Base-by-base conservation (phyloP, 2,888 invertebrate species). In the Barypeithes pellucidus region DNA sequence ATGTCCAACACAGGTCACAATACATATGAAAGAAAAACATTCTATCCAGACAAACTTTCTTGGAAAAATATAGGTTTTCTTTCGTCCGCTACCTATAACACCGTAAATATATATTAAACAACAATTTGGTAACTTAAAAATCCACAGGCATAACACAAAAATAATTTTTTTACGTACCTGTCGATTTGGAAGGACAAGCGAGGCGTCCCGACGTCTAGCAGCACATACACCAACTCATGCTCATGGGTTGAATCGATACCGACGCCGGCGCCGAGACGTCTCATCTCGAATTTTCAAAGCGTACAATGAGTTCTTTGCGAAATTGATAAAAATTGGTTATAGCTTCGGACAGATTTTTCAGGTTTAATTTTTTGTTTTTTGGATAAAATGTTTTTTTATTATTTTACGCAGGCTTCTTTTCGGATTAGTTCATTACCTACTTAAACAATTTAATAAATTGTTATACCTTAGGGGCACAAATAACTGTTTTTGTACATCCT, bases 211-310 rank as follows among this genome's bases (percentile, higher is more conserved):
- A 79, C 80, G 78, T 79, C 77, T 79, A 77, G 78, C 80, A 77
- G 76, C 78, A 79, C 82, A 81, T 80, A 82, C 81, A 83, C 82
- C 79, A 82, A 83, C 82, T 83, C 82, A 81, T 80, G 81, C 77
- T 80, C 67, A 78, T 76, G 77, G 76, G 76, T 65, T 75, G 80
- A 85, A 85, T 85, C 85, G 82, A 85, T 85, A 85, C 79, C 77
- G 79, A 80, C 84, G 84, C 83, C 84, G 82, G 84, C 85, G 83
- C 83, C 77, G 45, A 66, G 70, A 41, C 68, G 72, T 54, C 18
- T 50, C 47, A 20, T 43, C 65, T 36, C 7, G 33, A 20, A 36
- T 47, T 65, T 47, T 20, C 33, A 47, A 45, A 45, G 33, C 50
- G 47, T 65, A 29, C 65, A 50, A 20, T 16, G 33, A 33, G 33